Percentiles rank a stretch among this genome's conserved stretches.
phyloP scores from a whole-genome alignment of 1,140 invertebrate genomes.

The Procambarus clarkii region DNA sequence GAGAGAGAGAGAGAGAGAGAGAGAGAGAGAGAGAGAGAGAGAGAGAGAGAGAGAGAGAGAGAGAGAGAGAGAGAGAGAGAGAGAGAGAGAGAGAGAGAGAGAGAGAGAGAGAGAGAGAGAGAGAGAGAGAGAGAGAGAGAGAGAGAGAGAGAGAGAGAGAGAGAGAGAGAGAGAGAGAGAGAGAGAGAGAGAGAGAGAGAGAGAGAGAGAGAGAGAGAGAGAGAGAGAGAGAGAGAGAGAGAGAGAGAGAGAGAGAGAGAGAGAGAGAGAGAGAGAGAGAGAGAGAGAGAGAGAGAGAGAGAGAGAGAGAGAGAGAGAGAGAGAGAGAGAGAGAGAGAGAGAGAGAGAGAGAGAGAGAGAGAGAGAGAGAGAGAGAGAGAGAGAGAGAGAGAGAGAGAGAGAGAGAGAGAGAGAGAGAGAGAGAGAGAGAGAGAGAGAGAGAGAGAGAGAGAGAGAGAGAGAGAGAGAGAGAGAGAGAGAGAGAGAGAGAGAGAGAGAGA shows the following conservation, averaged over 20 bases:
- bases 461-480: conserved; percentile 15
- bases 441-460: conserved; percentile 8
- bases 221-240: neutral
- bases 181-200: neutral
- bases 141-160: neutral
- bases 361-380: conserved; percentile 4
- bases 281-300: no score
- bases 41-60: neutral
- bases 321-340: no score
- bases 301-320: no score
- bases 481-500: neutral
- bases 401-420: conserved; percentile 20
- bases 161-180: neutral
- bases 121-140: neutral
- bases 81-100: neutral
- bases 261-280: no score
- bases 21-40: conserved; percentile 17
- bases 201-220: neutral
- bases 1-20: conserved; percentile 35
- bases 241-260: no score
- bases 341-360: neutral
- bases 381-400: conserved; percentile 22
- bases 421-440: neutral
- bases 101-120: neutral
- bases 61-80: neutral